Base-by-base conservation (phyloP, 2,113 vertebrate genomes). In the Clarias macrocephalus region DNA sequence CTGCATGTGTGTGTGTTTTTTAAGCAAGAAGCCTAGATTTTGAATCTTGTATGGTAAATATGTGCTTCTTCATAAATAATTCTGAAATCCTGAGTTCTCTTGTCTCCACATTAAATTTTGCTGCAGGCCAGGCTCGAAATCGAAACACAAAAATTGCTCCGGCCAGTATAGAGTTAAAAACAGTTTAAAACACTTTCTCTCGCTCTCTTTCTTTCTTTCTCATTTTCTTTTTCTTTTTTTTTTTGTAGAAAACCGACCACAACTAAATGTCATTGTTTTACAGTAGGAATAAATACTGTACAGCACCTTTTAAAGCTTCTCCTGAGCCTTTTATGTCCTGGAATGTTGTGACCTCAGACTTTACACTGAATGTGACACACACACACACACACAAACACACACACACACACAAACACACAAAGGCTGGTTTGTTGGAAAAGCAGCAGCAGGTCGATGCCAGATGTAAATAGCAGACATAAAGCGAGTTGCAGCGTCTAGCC, bases 401-500 rank as follows among this genome's bases (percentile, higher is more conserved):
- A 48, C 59, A 63, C 80, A 83, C 33, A 9, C 18, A 33, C 57
- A 54, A 28, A 21, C 25, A 57, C 62, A 89, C 89, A 88, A 85
- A 87, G 90, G 59, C 72, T 63, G 48, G 52, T 84, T 82, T 89
- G 85, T 88, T 89, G 62, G 79, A 88, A 83, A 33, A 12, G 57
- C 57, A 60, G 66, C 65, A 56, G 75, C n/a, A 66, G 85, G 75
- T 83, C 30, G 28, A 54, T 62, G 66, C 83, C 89, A 89, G 89
- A 89, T 87, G 83, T 87, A 88, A 85, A 77, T 84, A 86, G 59
- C 80, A 65, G 76, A 48, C n/a, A 84, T 80, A 72, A 84, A 76
- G 30, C 9, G n/a, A 59, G 62, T 52, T 52, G 60, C 19, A 48
- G 84, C 80, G 6, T 30, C 25, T 0, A 62, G 56, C 48, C 52